Conservation (phyloP, 2,113 vertebrate species). For the Sula dactylatra region DNA sequence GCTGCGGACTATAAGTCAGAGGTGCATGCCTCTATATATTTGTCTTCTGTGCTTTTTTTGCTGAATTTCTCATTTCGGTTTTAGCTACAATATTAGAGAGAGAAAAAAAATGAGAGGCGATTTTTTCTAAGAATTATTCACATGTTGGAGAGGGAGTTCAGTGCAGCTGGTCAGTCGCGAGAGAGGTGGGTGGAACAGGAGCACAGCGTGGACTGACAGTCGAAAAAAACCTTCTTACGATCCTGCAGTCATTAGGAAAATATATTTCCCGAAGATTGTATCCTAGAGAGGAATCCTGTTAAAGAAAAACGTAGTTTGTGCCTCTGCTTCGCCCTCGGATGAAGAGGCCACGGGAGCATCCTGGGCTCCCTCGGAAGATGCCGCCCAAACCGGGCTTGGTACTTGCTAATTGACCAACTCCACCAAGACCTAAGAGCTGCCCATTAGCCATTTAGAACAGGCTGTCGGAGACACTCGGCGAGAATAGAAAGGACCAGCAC, state of each 20-base stretch:
- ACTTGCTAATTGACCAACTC: background rate
- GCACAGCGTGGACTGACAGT: rapidly evolving
- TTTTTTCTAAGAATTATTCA: background rate
- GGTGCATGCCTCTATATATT: background rate
- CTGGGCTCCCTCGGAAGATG: rapidly evolving
- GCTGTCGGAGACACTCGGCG: background rate
- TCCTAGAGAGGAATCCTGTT: rapidly evolving
- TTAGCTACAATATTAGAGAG: background rate
- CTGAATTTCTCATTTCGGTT: background rate
- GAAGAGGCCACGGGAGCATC: background rate
- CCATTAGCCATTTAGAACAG: background rate
- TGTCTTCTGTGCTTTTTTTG: background rate
- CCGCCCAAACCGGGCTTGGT: background rate
- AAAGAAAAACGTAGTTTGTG: rapidly evolving
- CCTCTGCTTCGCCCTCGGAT: background rate
- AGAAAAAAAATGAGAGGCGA: rapidly evolving
- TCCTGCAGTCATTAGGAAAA: background rate
- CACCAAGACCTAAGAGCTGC: background rate
- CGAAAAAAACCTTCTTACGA: too few relatives aligned
- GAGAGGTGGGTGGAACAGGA: background rate
- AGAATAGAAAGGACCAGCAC: background rate
- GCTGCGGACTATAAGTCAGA: background rate
- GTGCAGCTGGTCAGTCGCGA: rapidly evolving
- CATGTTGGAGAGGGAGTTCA: background rate
- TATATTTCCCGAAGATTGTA: rapidly evolving